Percentiles rank a stretch among this genome's conserved stretches.
Evolutionary conservation across 2,113 vertebrate genomes (phyloP).

Genomic region (Geococcyx californianus): DNA sequence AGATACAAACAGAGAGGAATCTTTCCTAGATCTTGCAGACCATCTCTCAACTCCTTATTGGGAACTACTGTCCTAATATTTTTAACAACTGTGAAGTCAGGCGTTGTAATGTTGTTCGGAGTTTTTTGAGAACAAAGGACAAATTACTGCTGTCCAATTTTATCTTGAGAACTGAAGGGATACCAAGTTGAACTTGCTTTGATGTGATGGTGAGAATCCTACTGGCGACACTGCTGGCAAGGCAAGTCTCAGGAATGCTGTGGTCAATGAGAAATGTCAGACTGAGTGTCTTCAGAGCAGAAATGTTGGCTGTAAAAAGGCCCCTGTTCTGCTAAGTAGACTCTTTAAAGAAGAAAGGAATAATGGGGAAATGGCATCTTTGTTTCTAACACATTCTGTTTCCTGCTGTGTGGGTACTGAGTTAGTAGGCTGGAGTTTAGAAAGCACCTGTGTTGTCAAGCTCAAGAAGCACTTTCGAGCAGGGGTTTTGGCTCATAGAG

Average conservation of each 20-base stretch:
- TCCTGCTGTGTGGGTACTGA: background rate
- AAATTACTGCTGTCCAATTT: background rate
- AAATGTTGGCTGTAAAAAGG: background rate
- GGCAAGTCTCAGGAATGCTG: background rate
- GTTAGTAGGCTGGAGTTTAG: background rate
- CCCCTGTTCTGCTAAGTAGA: background rate
- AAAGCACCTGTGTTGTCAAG: background rate
- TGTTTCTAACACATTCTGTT: background rate
- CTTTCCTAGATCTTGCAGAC: background rate
- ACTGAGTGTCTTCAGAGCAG: background rate
- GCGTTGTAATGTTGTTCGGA: background rate
- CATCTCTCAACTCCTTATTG: background rate
- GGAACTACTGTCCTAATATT: background rate
- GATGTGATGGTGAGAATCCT: background rate
- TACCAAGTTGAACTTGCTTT: background rate
- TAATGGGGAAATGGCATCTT: background rate
- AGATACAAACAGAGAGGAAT: background rate
- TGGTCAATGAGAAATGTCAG: background rate
- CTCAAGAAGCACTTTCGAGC: background rate
- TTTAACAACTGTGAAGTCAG: background rate
- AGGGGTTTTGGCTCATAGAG: background rate
- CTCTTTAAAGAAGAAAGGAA: background rate
- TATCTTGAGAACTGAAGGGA: background rate
- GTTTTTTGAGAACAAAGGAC: background rate
- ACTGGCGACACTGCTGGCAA: background rate